Evolutionary conservation across 2,797 vertebrate species (phyloP).

Genomic region (Vireo griseus): DNA sequence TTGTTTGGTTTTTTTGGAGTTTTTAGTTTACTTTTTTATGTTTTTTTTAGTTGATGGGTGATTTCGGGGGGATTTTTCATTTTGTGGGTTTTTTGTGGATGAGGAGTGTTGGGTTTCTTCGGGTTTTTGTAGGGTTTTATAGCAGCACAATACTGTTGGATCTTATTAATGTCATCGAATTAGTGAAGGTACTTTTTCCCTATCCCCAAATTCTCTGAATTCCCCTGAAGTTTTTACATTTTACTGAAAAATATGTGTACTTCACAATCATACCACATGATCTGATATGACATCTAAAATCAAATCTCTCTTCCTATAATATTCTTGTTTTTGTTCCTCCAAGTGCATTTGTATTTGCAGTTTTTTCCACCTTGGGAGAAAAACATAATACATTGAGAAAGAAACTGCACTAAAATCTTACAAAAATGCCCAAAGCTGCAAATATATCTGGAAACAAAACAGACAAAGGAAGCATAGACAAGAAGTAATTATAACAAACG

Average conservation of each 20-base stretch:
- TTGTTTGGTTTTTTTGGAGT: neutral
- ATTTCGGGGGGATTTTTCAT: rapidly evolving
- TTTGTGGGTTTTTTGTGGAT: rapidly evolving
- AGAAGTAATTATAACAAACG: neutral
- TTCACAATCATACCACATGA: neutral
- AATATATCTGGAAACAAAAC: neutral
- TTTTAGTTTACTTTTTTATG: no score
- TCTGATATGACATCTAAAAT: neutral
- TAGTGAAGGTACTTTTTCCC: neutral
- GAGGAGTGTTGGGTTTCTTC: neutral
- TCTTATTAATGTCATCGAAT: neutral
- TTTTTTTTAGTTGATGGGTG: neutral
- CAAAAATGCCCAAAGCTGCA: neutral
- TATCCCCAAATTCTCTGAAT: neutral
- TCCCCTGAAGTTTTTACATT: neutral
- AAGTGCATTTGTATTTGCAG: neutral
- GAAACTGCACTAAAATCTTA: neutral
- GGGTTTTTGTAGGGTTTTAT: rapidly evolving
- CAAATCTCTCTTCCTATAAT: neutral
- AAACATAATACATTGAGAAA: neutral
- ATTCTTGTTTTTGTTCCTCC: neutral
- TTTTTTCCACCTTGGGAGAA: neutral
- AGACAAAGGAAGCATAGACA: neutral
- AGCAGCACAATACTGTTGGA: neutral
- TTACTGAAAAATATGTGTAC: neutral